A percentile compares a stretch with the other conserved stretches of the same genome.
Conservation (phyloP, 2,797 vertebrate genomes). For the Antrozous pallidus region DNA sequence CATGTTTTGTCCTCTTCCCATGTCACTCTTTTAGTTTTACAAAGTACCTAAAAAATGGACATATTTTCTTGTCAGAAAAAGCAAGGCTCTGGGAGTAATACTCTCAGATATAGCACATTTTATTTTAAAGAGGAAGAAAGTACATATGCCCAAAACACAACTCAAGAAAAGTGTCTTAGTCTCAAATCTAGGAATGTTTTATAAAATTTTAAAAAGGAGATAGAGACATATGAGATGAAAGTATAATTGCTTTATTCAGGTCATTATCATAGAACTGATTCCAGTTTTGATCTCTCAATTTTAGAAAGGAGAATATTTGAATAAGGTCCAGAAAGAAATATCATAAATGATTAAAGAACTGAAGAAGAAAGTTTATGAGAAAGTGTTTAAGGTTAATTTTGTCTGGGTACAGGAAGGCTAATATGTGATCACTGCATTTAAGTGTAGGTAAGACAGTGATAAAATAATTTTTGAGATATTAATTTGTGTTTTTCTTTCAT, state of each 20-base stretch:
- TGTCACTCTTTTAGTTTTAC: background rate
- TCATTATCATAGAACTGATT: slow-evolving; percentile 23
- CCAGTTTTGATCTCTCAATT: slow-evolving; percentile 28
- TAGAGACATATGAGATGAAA: background rate
- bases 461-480: background rate
- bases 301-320: slow-evolving; percentile 31
- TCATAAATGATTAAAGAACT: background rate
- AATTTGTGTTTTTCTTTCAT: background rate
- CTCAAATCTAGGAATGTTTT: background rate
- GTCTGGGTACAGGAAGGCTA: background rate
- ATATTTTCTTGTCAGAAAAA: background rate
- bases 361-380: background rate
- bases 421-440: background rate
- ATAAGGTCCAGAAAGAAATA: background rate
- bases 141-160: background rate
- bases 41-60: background rate
- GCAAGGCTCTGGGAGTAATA: background rate
- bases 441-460: background rate
- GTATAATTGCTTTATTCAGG: slow-evolving; percentile 5
- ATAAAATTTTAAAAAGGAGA: background rate
- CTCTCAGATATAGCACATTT: background rate
- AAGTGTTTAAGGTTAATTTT: background rate
- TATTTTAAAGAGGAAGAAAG: background rate
- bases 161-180: background rate
- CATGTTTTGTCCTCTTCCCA: background rate